Evolutionary conservation across 2,888 invertebrate genomes (phyloP).

Genomic region (Adela reaumurella): DNA sequence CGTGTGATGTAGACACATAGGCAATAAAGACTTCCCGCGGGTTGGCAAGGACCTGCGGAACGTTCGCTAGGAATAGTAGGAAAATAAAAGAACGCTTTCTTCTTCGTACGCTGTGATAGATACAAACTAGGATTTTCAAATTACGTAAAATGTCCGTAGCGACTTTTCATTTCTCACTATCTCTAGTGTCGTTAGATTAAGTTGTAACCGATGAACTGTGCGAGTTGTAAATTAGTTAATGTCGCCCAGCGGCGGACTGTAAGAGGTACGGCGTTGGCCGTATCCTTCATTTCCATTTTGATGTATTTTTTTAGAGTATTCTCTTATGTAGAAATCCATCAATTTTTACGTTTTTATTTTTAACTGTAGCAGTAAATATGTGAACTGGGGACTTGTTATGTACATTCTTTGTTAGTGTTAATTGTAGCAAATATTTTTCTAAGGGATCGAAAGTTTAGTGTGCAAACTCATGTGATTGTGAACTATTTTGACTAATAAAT

Average conservation of each 20-base stretch:
- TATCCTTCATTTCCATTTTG: conserved; percentile 43
- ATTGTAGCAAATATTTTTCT: conserved; percentile 28
- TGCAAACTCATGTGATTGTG: not conserved
- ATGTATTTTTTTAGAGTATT: conserved; percentile 47
- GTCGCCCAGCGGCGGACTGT: no score
- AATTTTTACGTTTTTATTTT: conserved; percentile 43
- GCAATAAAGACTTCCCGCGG: conserved; percentile 1
- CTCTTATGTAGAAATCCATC: conserved; percentile 31
- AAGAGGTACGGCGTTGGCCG: not conserved
- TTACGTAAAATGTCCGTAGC: conserved; percentile 29
- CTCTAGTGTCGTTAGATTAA: conserved; percentile 30
- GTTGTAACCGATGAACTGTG: conserved; percentile 14
- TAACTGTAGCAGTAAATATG: conserved; percentile 19
- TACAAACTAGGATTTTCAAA: conserved; percentile 44
- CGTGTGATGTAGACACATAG: not conserved
- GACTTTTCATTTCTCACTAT: conserved; percentile 24
- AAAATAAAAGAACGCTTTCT: conserved; percentile 16
- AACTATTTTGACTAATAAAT: not conserved
- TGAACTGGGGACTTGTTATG: conserved; percentile 28
- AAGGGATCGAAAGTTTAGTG: conserved; percentile 5
- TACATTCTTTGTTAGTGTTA: conserved; percentile 26
- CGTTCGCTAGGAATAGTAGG: conserved; percentile 12
- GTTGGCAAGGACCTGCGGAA: conserved; percentile 18
- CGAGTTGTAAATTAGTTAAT: no score
- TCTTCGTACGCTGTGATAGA: conserved; percentile 50